Conservation (phyloP, 2,888 invertebrate genomes). For the Scaptomyza reducta region DNA sequence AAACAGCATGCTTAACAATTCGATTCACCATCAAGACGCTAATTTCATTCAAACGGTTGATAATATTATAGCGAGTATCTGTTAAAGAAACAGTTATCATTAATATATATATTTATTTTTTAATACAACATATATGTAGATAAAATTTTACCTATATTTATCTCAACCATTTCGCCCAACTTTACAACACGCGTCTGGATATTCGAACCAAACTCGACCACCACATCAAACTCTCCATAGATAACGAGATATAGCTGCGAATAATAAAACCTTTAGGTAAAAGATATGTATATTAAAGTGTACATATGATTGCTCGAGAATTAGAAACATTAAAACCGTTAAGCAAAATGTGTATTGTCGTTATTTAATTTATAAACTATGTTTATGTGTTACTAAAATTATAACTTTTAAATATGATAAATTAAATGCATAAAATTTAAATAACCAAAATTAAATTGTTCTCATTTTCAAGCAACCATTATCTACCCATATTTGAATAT, state of each 20-base stretch:
- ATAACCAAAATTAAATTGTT: too few relatives aligned
- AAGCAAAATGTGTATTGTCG: too few relatives aligned
- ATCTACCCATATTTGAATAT: not conserved
- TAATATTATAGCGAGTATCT: slow-evolving; percentile 44
- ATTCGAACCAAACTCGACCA: not conserved
- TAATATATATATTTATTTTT: not conserved
- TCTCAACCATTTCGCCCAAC: slow-evolving; percentile 64
- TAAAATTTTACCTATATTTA: slow-evolving; percentile 47
- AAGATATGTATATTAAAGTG: too few relatives aligned
- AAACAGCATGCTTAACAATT: not conserved
- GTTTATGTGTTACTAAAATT: too few relatives aligned
- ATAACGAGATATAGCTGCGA: slow-evolving; percentile 62
- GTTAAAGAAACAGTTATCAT: slow-evolving; percentile 5
- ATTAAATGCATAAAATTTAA: too few relatives aligned
- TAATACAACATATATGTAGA: not conserved
- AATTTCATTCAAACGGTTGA: slow-evolving; percentile 23
- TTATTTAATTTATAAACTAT: too few relatives aligned
- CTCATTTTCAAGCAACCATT: too few relatives aligned
- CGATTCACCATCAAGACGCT: slow-evolving; percentile 36
- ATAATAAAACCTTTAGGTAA: not conserved
- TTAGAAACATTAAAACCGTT: too few relatives aligned
- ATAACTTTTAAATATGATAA: too few relatives aligned
- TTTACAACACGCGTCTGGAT: slow-evolving; percentile 27
- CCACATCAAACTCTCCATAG: slow-evolving; percentile 56
- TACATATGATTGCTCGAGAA: too few relatives aligned